Percentiles rank a stretch among this genome's conserved stretches.
These are phyloP conservation scores for Nephila pilipes DNA, from an alignment of 1,140 invertebrate species.

Conservation along the genomic window DNA sequence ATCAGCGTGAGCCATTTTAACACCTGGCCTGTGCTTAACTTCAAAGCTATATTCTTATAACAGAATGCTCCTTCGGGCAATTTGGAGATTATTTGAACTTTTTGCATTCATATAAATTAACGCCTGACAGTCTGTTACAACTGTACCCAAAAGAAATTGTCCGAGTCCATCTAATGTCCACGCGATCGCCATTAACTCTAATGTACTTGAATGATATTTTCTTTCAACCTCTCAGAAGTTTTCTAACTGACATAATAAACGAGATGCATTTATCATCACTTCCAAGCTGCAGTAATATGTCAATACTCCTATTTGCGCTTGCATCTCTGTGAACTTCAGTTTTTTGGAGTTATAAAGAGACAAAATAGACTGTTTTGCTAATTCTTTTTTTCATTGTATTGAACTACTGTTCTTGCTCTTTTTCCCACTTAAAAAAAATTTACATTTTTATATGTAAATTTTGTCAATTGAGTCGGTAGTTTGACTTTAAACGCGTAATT, in stretches of 20 bases:
- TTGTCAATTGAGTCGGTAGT: not conserved
- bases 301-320: not conserved
- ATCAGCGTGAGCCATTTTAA: no score
- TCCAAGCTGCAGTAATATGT: not conserved
- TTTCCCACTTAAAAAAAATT: not conserved
- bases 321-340: not conserved
- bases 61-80: not conserved
- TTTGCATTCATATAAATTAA: constrained; percentile 2
- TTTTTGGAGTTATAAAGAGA: no score
- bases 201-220: not conserved
- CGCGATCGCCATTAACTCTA: not conserved
- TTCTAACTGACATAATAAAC: not conserved
- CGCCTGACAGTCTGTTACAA: constrained; percentile 5
- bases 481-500: not conserved
- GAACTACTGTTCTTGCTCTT: not conserved
- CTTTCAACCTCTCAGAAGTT: not conserved
- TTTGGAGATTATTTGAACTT: not conserved
- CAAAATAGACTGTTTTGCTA: not conserved
- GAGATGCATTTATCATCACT: not conserved
- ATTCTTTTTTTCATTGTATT: not conserved
- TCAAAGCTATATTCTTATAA: not conserved
- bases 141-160: not conserved
- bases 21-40: not conserved
- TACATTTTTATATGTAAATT: not conserved
- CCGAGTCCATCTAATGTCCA: not conserved